These are phyloP conservation scores for Agrochola litura DNA, from an alignment of 2,888 invertebrate species.

Conservation along the genomic window DNA sequence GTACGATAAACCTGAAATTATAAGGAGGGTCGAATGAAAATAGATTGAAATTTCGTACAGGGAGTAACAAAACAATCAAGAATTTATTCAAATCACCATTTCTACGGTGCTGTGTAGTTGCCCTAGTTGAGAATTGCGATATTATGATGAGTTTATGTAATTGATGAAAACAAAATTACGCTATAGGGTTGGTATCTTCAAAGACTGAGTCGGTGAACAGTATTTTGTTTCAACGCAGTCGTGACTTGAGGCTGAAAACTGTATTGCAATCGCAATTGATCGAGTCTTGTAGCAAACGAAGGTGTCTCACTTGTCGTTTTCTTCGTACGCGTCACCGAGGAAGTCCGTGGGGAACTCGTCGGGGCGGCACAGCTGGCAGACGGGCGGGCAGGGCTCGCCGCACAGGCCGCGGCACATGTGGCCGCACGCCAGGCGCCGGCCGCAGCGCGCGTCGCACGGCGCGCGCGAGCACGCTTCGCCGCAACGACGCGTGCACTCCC, in stretches of 20 bases:
- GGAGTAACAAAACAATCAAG: background rate
- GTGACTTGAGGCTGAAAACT: background rate
- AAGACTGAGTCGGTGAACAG: background rate
- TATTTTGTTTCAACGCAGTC: background rate
- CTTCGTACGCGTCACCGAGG: slow-evolving; percentile 82
- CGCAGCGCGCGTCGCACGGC: slow-evolving; percentile 86
- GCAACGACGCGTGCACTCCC: slow-evolving; percentile 85
- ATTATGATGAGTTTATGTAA: background rate
- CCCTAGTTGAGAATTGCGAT: background rate
- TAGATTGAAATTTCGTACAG: background rate
- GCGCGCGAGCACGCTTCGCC: slow-evolving; percentile 83
- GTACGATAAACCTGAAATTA: slow-evolving; percentile 85
- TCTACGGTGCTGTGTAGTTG: too few relatives aligned
- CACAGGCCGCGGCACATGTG: slow-evolving; percentile 93
- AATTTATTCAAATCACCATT: too few relatives aligned
- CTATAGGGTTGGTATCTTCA: background rate
- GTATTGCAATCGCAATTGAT: background rate
- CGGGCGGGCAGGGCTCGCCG: slow-evolving; percentile 92
- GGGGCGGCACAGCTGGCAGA: slow-evolving; percentile 91
- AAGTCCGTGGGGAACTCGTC: slow-evolving; percentile 85
- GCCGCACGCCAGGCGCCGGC: slow-evolving; percentile 83
- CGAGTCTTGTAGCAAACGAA: background rate
- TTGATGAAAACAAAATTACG: background rate
- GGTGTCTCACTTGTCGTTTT: slow-evolving; percentile 84
- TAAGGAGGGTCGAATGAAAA: background rate